Evolutionary conservation across 2,113 vertebrate species (phyloP), one percentile per base, ranked within the genome.

Genomic region (Oryzias celebensis): DNA sequence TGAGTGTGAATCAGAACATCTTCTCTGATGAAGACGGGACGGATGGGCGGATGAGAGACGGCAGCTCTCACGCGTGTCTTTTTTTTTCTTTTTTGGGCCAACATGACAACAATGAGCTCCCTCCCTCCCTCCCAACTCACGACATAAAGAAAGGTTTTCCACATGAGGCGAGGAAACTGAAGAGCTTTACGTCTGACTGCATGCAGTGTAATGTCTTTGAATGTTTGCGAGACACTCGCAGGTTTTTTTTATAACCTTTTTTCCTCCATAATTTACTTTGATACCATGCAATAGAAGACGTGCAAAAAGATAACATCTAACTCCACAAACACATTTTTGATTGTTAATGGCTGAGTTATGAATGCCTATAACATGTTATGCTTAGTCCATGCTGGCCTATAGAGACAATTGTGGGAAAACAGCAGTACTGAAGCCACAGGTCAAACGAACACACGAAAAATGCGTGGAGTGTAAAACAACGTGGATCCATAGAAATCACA

Each of bases 261-360:
- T 82, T 81, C 62, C 85, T 85, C 82, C 86, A 86, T 89, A 89
- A 87, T 91, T 72, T 87, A 89, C 85, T 91, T 91, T 87, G 91
- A 92, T 91, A 91, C 89, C 91, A 92, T 92, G 91, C 91, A 92
- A 92, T 91, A 92, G 90, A 92, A 90, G 91, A 92, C 91, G 90
- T 92, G 91, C 91, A 92, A 92, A 92, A 91, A 91, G 91, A 92
- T 90, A 92, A 92, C 91, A 92, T 87, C 91, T 89, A 92, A 91
- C 89, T 92, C 87, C 91, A 92, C 91, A 80, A 91, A 91, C 91
- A 92, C 90, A 89, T 90, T 92, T 87, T 87, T 84, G 88, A 91
- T 88, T 89, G 88, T 92, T 91, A 92, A 92, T 90, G 90, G 85
- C 80, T 89, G 88, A 91, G 89, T 91, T 90, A 92, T 92, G 91